Evolutionary conservation across 2,888 invertebrate genomes (phyloP), one percentile per base, ranked within the genome.

Genomic region (Lottia gigantea): DNA sequence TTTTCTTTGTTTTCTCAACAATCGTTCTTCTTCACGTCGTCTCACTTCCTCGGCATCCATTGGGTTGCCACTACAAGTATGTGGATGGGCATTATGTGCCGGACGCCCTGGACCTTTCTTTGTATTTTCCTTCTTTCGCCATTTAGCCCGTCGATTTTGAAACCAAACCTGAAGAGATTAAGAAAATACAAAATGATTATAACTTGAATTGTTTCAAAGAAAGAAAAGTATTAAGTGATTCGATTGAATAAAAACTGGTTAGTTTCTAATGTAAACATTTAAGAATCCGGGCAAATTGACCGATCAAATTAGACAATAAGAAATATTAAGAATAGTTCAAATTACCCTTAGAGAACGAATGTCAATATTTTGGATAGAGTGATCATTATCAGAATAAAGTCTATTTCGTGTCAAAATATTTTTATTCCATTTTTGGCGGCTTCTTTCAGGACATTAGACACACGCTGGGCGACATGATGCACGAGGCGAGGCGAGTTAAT

Each of bases 121-220:
- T 72, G 98, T 98, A 90, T 98, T 97, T 90, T 99, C 98, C 90
- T 97, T 96, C 91, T 99, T 99, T 76, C 98, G 92, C 96, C 98
- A 99, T 90, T 99, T 99, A 67, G 99, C 99, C 74, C 98, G 92
- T 47, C 99, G 92, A 91, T 99, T 99, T 91, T 99, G 99, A 91
- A 99, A 99, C 98, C 98, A 99, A 76, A 99, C 98, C 98, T 98
- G 92, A 23, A 85, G 81, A 19, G 90, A 90, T 80, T 75, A 81
- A 40, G 23, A 46, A 46, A 15, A 67, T 25, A 61, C 2, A 46
- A 64, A 67, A 11, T 61, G 63, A 23, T 25, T 46, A n/a, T 40
- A 2, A 31, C 16, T n/a, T 26, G 47, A 46, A 25, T 26, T 23
- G 26, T 46, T 64, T 46, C 4, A 26, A 64, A 40, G 40, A 40